phyloP scores from a whole-genome alignment of 2,113 vertebrate species.

The Cygnus buccinator region DNA sequence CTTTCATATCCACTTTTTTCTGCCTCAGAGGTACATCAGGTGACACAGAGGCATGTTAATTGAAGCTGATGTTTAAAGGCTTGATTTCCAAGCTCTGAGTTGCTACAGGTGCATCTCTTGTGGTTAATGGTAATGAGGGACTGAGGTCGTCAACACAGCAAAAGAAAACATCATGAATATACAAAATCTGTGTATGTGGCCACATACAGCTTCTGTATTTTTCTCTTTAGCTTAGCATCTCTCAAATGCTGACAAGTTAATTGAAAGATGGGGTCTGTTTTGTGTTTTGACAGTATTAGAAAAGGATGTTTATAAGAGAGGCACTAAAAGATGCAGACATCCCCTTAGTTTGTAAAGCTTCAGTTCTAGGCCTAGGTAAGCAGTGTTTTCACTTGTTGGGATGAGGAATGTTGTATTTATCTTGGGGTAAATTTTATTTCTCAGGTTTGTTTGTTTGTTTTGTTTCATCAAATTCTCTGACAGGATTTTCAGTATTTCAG shows the following conservation, averaged over 20 bases:
- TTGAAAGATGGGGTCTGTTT: conserved; percentile 14
- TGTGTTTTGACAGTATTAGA: conserved; percentile 26
- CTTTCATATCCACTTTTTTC: conserved; percentile 64
- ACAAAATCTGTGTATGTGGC: conserved; percentile 10
- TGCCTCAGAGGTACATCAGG: conserved; percentile 38
- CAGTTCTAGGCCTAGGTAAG: background rate
- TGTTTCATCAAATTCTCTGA: background rate
- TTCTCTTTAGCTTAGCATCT: conserved; percentile 17
- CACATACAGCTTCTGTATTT: conserved; percentile 31
- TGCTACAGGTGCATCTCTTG: conserved; percentile 67
- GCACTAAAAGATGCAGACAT: conserved; percentile 12
- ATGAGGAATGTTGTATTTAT: background rate
- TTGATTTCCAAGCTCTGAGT: conserved; percentile 54
- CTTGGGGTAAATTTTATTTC: conserved; percentile 3
- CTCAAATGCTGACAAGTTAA: conserved; percentile 4
- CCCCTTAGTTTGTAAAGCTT: background rate
- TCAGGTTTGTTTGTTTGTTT: background rate
- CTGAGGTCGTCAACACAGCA: background rate
- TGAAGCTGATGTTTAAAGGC: conserved; percentile 60
- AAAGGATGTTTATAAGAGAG: conserved; percentile 15
- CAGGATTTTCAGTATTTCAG: background rate
- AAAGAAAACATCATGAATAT: conserved; percentile 44
- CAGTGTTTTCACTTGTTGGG: background rate
- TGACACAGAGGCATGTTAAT: conserved; percentile 10
- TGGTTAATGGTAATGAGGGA: conserved; percentile 17